Percentiles rank a stretch among this genome's conserved stretches.
Evolutionary conservation across 2,797 vertebrate genomes (phyloP).

Genomic region (Apodemus agrarius): DNA sequence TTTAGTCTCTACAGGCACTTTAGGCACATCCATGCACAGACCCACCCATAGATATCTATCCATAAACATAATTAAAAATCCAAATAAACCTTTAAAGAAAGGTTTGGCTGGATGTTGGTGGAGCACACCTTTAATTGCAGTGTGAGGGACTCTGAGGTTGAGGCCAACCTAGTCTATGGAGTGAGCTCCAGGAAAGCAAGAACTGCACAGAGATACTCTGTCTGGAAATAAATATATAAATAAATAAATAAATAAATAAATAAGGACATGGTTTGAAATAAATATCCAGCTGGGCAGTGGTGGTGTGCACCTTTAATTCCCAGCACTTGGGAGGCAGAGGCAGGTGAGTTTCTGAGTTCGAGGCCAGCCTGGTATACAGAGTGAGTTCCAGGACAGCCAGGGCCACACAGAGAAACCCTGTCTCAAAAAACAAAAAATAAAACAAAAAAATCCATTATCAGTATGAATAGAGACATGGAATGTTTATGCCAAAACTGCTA

Average conservation of each 20-base stretch:
- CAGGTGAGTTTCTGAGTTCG: too few relatives aligned
- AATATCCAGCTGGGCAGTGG: too few relatives aligned
- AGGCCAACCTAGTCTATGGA: background rate
- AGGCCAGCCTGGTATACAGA: too few relatives aligned
- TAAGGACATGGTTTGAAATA: background rate
- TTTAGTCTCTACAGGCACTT: background rate
- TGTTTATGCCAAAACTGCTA: background rate
- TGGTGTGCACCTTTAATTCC: too few relatives aligned
- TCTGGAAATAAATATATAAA: background rate
- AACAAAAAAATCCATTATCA: background rate
- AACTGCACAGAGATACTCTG: background rate
- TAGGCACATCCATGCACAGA: background rate
- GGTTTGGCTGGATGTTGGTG: background rate
- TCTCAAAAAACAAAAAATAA: too few relatives aligned
- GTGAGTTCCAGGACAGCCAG: too few relatives aligned
- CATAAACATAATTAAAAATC: background rate
- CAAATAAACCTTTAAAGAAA: background rate
- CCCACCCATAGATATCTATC: background rate
- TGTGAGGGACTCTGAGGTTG: background rate
- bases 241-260: background rate
- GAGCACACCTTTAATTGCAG: background rate
- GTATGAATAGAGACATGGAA: background rate
- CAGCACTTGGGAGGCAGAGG: too few relatives aligned
- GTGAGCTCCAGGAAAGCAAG: background rate
- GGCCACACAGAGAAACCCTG: too few relatives aligned